phyloP scores from a whole-genome alignment of 2,888 invertebrate species.

The Lysandra bellargus region DNA sequence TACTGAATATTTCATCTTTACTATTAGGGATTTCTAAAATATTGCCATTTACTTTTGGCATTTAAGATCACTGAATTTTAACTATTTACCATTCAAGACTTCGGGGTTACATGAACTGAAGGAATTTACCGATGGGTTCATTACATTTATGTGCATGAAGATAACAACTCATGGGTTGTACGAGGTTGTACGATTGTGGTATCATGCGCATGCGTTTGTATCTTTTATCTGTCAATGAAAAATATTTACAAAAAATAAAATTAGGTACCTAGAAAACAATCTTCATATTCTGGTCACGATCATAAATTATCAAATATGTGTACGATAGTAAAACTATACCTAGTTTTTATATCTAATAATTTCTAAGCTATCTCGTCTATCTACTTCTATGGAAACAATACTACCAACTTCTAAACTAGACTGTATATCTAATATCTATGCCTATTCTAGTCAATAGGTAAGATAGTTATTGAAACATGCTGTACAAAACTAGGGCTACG shows the following conservation, averaged over 20 bases:
- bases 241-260: neutral
- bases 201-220: conserved; percentile 20
- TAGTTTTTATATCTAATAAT: neutral
- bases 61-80: neutral
- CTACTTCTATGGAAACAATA: neutral
- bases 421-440: neutral
- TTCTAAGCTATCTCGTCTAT: neutral
- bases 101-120: neutral
- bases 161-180: neutral
- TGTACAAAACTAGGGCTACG: conserved; percentile 11
- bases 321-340: neutral
- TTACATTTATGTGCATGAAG: neutral
- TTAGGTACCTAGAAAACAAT: neutral
- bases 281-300: neutral
- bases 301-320: neutral
- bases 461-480: conserved; percentile 12
- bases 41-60: neutral
- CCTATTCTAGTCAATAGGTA: neutral
- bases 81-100: neutral
- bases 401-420: neutral
- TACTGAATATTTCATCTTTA: neutral
- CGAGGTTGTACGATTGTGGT: neutral
- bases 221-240: neutral
- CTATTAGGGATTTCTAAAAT: neutral
- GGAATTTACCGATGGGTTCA: neutral